phyloP scores from a whole-genome alignment of 2,797 vertebrate species.

The Antrozous pallidus region DNA sequence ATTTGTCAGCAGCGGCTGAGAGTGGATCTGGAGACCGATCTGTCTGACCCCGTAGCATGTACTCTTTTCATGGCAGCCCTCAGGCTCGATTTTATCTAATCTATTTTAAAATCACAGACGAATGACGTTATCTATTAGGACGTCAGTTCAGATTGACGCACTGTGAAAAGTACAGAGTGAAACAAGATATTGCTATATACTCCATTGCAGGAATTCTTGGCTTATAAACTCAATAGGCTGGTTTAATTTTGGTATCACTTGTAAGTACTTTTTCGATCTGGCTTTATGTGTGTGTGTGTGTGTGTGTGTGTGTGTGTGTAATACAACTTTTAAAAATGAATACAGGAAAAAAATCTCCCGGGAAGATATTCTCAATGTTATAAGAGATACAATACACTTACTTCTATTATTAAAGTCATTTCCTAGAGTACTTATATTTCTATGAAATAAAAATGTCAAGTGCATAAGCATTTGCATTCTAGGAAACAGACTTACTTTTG shows the following conservation, averaged over 20 bases:
- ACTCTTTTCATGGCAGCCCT: background rate
- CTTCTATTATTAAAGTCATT: slow-evolving; percentile 38
- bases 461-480: slow-evolving; percentile 43
- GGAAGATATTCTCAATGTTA: background rate
- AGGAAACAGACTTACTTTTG: slow-evolving; percentile 54
- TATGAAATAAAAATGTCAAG: slow-evolving; percentile 24
- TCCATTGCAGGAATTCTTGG: background rate
- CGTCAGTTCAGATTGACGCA: background rate
- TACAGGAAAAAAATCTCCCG: background rate
- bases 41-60: background rate
- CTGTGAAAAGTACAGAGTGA: background rate
- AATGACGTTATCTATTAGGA: background rate
- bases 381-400: background rate
- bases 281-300: background rate
- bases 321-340: slow-evolving; percentile 6
- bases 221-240: background rate
- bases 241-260: background rate
- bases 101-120: slow-evolving; percentile 27
- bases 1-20: background rate
- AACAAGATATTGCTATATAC: background rate
- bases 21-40: background rate
- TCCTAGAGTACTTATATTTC: slow-evolving; percentile 34
- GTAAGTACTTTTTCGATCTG: background rate
- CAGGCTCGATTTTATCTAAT: background rate
- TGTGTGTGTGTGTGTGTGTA: background rate